Conservation (phyloP, 2,888 invertebrate species). For the Leptinotarsa rubiginosa region DNA sequence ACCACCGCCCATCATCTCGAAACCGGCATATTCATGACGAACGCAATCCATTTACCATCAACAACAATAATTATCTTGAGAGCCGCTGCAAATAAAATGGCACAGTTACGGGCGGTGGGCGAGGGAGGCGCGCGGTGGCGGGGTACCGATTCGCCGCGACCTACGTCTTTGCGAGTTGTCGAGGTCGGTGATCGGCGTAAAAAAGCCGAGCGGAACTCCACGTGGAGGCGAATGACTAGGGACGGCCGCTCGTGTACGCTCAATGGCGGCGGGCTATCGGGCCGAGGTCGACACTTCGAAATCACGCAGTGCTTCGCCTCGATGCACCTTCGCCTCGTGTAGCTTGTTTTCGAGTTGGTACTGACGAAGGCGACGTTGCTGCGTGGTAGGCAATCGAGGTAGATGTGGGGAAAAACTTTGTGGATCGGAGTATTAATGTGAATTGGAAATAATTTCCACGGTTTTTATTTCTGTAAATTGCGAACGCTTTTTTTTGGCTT, state of each 20-base stretch:
- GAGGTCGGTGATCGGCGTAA: constrained; percentile 74
- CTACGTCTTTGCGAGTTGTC: constrained; percentile 72
- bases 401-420: neutral
- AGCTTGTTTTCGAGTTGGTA: constrained; percentile 46
- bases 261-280: constrained; percentile 60
- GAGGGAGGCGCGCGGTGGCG: constrained; percentile 54
- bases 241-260: constrained; percentile 69
- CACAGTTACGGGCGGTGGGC: constrained; percentile 37
- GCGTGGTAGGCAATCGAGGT: neutral
- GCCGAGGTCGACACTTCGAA: constrained; percentile 42
- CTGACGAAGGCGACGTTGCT: constrained; percentile 40
- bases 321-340: constrained; percentile 63
- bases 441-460: neutral
- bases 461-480: too few species aligned
- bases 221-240: constrained; percentile 69
- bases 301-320: constrained; percentile 72
- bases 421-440: neutral
- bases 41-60: constrained; percentile 4
- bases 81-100: constrained; percentile 29
- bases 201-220: constrained; percentile 64
- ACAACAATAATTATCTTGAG: constrained; percentile 20
- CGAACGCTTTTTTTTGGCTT: too few species aligned
- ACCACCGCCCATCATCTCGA: neutral
- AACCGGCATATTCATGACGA: neutral
- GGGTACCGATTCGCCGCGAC: constrained; percentile 66